Evolutionary conservation across 2,797 vertebrate species (phyloP).

Genomic region (Microcaecilia unicolor): DNA sequence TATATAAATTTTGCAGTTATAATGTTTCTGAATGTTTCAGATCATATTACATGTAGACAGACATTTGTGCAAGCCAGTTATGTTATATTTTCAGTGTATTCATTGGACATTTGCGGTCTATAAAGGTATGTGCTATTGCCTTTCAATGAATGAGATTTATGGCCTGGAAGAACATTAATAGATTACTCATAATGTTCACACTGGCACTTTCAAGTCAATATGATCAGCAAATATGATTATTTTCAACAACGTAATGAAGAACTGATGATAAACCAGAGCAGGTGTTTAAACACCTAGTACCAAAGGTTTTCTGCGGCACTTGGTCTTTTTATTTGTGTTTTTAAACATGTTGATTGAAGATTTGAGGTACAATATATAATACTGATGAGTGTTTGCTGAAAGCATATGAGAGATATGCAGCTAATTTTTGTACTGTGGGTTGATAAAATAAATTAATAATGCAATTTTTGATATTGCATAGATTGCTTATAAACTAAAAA

Average conservation of each 20-base stretch:
- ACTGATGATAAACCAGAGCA: conserved; percentile 58
- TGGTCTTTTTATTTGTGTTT: conserved; percentile 43
- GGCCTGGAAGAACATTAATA: conserved; percentile 28
- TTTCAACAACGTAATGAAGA: conserved; percentile 58
- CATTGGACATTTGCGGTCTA: too few species aligned
- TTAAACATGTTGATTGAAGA: conserved; percentile 45
- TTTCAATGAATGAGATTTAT: conserved; percentile 37
- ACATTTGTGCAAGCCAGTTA: too few species aligned
- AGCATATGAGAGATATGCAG: conserved; percentile 31
- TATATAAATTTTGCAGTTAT: too few species aligned
- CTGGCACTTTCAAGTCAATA: conserved; percentile 38
- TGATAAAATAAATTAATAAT: too few species aligned
- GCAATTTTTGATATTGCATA: too few species aligned
- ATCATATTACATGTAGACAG: too few species aligned
- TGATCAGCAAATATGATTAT: conserved; percentile 60
- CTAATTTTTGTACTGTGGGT: conserved; percentile 33
- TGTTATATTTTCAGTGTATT: too few species aligned
- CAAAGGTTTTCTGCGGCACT: conserved; percentile 46
- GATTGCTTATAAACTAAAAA: too few species aligned
- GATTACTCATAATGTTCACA: conserved; percentile 39
- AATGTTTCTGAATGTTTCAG: too few species aligned
- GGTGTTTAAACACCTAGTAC: conserved; percentile 65
- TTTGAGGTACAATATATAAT: conserved; percentile 36
- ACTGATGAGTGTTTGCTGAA: conserved; percentile 48
- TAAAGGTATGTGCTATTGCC: conserved; percentile 23